Percentiles rank a stretch among this genome's conserved stretches.
Evolutionary conservation across 2,888 invertebrate species (phyloP).

Genomic region (Ormyrus nitidulus): DNA sequence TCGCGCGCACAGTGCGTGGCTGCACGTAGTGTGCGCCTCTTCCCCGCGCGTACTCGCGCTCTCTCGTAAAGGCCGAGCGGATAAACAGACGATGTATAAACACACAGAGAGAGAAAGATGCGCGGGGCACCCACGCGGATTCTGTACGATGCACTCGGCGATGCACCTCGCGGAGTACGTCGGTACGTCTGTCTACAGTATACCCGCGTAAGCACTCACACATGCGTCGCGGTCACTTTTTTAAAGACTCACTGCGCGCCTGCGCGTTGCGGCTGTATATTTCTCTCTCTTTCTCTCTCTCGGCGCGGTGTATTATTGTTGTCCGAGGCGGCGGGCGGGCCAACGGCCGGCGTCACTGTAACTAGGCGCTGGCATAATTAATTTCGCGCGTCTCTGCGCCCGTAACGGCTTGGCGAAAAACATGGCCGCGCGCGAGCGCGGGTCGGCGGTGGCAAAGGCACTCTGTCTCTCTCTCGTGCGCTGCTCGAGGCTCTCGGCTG

Average conservation of each 20-base stretch:
- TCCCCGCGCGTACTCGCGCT: not conserved
- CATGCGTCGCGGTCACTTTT: not conserved
- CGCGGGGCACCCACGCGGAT: not conserved
- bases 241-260: not conserved
- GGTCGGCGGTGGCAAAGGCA: not conserved
- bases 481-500: conserved; percentile 35
- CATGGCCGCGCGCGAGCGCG: not conserved
- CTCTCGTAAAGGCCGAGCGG: not conserved
- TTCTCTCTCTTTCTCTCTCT: not conserved
- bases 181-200: no score
- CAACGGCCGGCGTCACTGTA: not conserved
- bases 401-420: not conserved
- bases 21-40: not conserved
- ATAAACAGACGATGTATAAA: not conserved
- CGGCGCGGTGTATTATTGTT: not conserved
- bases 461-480: conserved; percentile 8
- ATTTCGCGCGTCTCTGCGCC: conserved; percentile 5
- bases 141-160: no score
- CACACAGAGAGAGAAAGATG: not conserved
- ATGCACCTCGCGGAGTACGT: no score
- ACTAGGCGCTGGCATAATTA: not conserved
- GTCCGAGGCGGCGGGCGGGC: not conserved
- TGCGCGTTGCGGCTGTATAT: not conserved
- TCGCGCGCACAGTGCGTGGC: conserved; percentile 1
- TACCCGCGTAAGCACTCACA: no score